Percentiles rank a stretch among this genome's conserved stretches.
Conservation (phyloP, 2,113 vertebrate species). For the Deroptyus accipitrinus region DNA sequence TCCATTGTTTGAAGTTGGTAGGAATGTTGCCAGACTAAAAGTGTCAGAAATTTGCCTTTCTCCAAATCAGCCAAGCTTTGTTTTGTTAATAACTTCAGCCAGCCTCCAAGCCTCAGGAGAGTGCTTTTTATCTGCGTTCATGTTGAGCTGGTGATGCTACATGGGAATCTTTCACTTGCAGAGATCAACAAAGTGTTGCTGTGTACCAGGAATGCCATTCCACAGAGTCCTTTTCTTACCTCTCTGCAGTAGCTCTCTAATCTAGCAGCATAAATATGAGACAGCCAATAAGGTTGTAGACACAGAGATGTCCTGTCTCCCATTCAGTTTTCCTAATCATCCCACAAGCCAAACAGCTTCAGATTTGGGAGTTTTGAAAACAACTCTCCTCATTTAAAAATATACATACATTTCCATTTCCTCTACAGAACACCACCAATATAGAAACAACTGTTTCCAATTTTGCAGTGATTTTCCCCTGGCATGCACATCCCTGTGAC, state of each 20-base stretch:
- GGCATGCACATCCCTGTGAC: background rate
- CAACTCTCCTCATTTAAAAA: background rate
- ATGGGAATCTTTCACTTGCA: background rate
- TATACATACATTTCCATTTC: background rate
- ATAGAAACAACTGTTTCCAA: background rate
- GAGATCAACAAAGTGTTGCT: background rate
- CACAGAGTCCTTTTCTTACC: background rate
- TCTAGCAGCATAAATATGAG: background rate
- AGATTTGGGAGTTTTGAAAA: background rate
- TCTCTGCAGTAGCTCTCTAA: background rate
- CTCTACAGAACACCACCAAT: background rate
- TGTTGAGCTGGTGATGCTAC: background rate
- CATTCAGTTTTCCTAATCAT: background rate
- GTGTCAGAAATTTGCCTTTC: background rate
- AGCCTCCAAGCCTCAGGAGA: background rate
- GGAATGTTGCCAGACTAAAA: background rate
- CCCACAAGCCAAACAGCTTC: background rate
- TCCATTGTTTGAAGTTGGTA: background rate
- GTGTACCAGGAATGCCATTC: background rate
- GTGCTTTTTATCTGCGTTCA: background rate
- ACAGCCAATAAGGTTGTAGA: background rate
- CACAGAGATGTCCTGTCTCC: background rate
- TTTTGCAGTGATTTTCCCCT: background rate
- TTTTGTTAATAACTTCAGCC: background rate
- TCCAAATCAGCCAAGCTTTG: background rate